Evolutionary conservation across 2,797 vertebrate genomes (phyloP).

Genomic region (Sebastes alutus): DNA sequence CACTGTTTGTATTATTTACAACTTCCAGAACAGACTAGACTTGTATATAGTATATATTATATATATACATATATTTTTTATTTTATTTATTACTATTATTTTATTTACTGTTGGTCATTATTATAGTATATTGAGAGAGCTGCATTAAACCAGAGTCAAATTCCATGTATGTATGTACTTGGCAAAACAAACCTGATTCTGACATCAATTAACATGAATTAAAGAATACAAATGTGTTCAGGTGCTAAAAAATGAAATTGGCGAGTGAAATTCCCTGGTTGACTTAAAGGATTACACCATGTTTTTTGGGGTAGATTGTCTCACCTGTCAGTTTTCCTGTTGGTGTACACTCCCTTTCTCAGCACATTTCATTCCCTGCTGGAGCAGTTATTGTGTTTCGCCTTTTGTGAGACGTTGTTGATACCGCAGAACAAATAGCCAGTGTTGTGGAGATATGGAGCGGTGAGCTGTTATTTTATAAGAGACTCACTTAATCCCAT

Average conservation of each 20-base stretch:
- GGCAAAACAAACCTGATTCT: too few relatives aligned
- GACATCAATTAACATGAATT: not conserved
- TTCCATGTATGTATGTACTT: too few relatives aligned
- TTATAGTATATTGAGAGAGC: too few relatives aligned
- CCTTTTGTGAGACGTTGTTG: conserved; percentile 9
- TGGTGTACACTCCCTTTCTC: not conserved
- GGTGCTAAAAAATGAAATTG: not conserved
- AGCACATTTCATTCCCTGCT: conserved; percentile 5
- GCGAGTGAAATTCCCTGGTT: not conserved
- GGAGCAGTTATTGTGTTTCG: conserved; percentile 9
- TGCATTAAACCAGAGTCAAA: too few relatives aligned
- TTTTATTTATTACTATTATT: too few relatives aligned
- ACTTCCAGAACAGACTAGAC: too few relatives aligned
- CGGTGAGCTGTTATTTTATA: conserved; percentile 62
- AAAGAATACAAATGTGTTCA: not conserved
- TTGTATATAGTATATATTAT: too few relatives aligned
- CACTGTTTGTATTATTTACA: too few relatives aligned
- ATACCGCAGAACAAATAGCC: conserved; percentile 50
- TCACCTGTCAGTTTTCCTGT: not conserved
- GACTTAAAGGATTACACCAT: not conserved
- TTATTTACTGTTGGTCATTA: too few relatives aligned
- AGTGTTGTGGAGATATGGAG: conserved; percentile 38
- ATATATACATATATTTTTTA: too few relatives aligned
- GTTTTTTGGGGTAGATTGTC: not conserved
- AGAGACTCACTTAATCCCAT: conserved; percentile 67